phyloP scores from a whole-genome alignment of 2,797 vertebrate species.

The Gastrophryne carolinensis region DNA sequence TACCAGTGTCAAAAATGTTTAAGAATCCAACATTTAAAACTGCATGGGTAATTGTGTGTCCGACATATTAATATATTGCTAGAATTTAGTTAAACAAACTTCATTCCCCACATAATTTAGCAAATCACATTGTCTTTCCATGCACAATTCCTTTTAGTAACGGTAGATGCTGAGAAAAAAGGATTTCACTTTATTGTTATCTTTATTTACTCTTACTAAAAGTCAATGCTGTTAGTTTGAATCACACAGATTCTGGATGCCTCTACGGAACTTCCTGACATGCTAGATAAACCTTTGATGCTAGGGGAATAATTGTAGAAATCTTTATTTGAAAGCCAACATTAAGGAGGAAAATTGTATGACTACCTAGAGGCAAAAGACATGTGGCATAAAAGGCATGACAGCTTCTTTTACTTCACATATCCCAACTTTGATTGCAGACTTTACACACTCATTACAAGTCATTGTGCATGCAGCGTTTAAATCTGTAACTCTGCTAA shows the following conservation, averaged over 20 bases:
- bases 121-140: no score
- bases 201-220: constrained; percentile 20
- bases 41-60: constrained; percentile 36
- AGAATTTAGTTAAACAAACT: no score
- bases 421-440: background rate
- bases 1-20: no score
- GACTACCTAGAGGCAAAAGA: background rate
- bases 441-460: no score
- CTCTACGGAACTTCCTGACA: background rate
- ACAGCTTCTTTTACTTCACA: background rate
- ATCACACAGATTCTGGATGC: background rate
- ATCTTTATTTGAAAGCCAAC: background rate
- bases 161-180: background rate
- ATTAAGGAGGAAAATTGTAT: background rate
- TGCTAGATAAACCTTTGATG: background rate
- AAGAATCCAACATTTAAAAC: constrained; percentile 50
- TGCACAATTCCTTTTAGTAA: constrained; percentile 14
- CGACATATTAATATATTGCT: fast-evolving
- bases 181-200: constrained; percentile 2
- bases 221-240: background rate
- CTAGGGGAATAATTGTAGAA: background rate
- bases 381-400: background rate
- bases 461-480: no score
- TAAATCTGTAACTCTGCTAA: no score
- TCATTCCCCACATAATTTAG: no score